phyloP scores from a whole-genome alignment of 2,888 invertebrate species.

The Metopia argyrocephala region DNA sequence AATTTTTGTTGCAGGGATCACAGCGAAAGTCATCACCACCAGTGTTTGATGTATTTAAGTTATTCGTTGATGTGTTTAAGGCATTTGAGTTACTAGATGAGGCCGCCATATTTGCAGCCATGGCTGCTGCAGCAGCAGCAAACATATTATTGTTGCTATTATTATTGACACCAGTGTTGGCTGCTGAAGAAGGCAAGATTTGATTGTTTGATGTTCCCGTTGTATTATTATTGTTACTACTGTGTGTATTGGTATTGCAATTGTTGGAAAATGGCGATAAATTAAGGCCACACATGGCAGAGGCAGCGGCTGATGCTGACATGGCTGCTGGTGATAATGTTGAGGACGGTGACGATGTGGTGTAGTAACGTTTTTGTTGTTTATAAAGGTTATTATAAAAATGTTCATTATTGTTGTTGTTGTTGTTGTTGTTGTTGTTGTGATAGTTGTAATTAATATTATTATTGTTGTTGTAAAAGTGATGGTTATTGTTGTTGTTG shows the following conservation, averaged over 20 bases:
- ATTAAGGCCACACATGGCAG: slow-evolving; percentile 76
- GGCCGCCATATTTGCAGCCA: slow-evolving; percentile 73
- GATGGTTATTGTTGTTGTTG: slow-evolving; percentile 66
- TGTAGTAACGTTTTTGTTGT: slow-evolving; percentile 67
- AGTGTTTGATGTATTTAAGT: slow-evolving; percentile 69
- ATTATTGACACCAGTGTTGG: slow-evolving; percentile 56
- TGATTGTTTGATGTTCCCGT: slow-evolving; percentile 65
- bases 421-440: slow-evolving; percentile 68
- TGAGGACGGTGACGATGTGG: slow-evolving; percentile 58
- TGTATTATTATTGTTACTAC: slow-evolving; percentile 42
- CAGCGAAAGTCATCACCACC: slow-evolving; percentile 91
- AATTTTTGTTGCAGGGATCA: slow-evolving; percentile 94
- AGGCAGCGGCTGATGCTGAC: slow-evolving; percentile 75
- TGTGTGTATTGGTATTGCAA: slow-evolving; percentile 67
- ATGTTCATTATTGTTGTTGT: slow-evolving; percentile 74
- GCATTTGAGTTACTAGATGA: slow-evolving; percentile 68
- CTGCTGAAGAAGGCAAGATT: slow-evolving; percentile 63
- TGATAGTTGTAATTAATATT: slow-evolving; percentile 69
- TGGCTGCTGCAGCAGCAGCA: slow-evolving; percentile 71
- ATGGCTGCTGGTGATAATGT: slow-evolving; percentile 68
- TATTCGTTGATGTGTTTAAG: slow-evolving; percentile 70
- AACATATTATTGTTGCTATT: slow-evolving; percentile 70
- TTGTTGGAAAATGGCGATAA: slow-evolving; percentile 76
- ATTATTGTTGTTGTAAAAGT: slow-evolving; percentile 68
- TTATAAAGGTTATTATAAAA: slow-evolving; percentile 68